Conservation (phyloP, 2,797 vertebrate species). For the Buphagus erythrorhynchus region DNA sequence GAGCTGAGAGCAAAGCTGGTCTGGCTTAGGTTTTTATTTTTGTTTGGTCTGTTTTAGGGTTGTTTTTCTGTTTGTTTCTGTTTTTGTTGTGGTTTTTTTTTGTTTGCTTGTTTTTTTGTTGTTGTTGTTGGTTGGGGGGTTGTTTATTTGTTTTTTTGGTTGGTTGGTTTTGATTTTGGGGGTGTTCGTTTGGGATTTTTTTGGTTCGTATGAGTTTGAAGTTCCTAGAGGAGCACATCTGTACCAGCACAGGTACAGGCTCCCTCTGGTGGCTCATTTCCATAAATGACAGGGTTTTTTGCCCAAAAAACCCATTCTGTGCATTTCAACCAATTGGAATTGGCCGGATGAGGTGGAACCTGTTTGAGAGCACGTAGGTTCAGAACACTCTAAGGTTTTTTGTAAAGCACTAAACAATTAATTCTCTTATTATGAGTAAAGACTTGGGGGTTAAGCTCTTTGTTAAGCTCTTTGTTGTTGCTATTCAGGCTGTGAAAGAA, state of each 20-base stretch:
- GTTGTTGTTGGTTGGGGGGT: no score
- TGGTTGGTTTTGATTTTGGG: neutral
- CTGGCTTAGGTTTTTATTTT: neutral
- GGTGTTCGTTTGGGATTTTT: neutral
- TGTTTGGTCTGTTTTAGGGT: no score
- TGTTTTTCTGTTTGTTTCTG: neutral
- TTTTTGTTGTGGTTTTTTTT: no score
- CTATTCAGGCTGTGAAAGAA: neutral
- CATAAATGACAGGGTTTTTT: neutral
- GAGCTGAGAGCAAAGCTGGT: neutral
- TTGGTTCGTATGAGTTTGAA: neutral
- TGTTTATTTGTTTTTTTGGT: neutral
- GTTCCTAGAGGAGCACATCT: fast-evolving
- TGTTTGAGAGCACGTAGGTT: neutral
- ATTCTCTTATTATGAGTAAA: neutral
- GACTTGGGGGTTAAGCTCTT: fast-evolving
- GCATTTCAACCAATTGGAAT: fast-evolving
- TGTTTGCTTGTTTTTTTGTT: no score
- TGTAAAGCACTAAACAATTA: neutral
- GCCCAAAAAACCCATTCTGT: fast-evolving
- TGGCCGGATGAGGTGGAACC: neutral
- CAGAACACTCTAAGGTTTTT: neutral
- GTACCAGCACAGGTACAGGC: neutral
- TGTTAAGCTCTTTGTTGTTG: neutral
- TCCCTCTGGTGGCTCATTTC: conserved; percentile 30